phyloP scores from a whole-genome alignment of 2,888 invertebrate genomes.

The Rambutsinella grinnellia region DNA sequence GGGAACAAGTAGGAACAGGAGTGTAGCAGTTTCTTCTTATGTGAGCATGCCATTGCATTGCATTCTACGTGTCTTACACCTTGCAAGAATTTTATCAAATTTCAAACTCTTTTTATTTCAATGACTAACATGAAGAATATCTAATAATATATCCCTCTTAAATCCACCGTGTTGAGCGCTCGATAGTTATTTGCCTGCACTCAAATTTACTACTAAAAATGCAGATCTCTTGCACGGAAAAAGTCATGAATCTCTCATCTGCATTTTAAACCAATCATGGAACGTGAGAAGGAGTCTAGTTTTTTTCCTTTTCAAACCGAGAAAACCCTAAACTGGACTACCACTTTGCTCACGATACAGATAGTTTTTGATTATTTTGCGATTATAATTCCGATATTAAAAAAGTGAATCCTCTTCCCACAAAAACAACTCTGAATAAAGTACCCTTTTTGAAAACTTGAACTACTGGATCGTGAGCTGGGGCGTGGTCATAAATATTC shows the following conservation, averaged over 20 bases:
- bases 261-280: too few species aligned
- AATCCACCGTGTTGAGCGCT: neutral
- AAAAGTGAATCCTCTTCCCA: neutral
- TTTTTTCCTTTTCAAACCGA: too few species aligned
- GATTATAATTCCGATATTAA: neutral
- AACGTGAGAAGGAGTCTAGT: neutral
- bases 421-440: neutral
- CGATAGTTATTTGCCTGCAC: neutral
- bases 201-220: neutral
- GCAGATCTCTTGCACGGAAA: neutral
- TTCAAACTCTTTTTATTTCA: neutral
- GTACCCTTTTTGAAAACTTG: slow-evolving; percentile 59
- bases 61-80: neutral
- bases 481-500: slow-evolving; percentile 61
- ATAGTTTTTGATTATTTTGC: neutral
- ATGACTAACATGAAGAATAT: neutral
- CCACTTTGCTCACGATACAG: neutral
- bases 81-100: neutral
- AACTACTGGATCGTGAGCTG: slow-evolving; percentile 66
- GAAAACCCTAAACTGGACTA: neutral
- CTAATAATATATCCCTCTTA: neutral
- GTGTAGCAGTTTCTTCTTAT: neutral
- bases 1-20: slow-evolving; percentile 19
- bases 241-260: neutral
- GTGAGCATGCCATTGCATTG: neutral